Percentiles rank a stretch among this genome's conserved stretches.
These are phyloP conservation scores for Eurypyga helias DNA, from an alignment of 2,113 vertebrate genomes.

Conservation along the genomic window DNA sequence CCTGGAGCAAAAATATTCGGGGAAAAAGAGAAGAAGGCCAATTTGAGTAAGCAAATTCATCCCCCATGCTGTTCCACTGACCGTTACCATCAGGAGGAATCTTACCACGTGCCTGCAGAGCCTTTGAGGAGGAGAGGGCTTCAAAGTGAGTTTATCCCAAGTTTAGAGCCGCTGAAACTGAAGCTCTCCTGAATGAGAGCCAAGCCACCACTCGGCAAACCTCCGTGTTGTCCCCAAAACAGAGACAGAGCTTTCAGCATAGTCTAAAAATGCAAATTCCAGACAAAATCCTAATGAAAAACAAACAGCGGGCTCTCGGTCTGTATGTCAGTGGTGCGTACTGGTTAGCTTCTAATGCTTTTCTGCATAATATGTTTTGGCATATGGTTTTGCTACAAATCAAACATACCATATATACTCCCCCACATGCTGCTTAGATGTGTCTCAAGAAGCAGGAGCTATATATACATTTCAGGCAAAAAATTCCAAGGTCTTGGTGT, in stretches of 20 bases:
- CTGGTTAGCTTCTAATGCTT: not conserved
- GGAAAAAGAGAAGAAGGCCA: not conserved
- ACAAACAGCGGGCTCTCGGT: not conserved
- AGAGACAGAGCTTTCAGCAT: slow-evolving; percentile 4
- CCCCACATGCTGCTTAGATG: not conserved
- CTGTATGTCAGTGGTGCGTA: fast-evolving
- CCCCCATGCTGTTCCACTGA: not conserved
- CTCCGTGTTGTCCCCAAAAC: not conserved
- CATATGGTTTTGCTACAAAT: not conserved
- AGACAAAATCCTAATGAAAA: not conserved
- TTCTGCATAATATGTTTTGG: not conserved
- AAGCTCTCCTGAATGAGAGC: not conserved
- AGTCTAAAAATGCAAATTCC: slow-evolving; percentile 20
- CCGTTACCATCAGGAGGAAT: not conserved
- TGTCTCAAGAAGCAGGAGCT: not conserved
- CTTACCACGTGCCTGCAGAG: not conserved
- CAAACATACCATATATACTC: not conserved
- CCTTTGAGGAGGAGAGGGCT: not conserved
- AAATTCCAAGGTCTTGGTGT: not conserved
- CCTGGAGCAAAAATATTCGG: not conserved
- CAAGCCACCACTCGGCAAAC: not conserved
- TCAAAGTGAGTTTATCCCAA: not conserved
- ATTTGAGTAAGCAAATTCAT: not conserved
- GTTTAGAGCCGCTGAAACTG: not conserved
- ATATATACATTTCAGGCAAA: not conserved